A percentile compares a stretch with the other conserved stretches of the same genome.
These are phyloP conservation scores for Danaus melanippus DNA, from an alignment of 1,140 invertebrate genomes.

Conservation along the genomic window DNA sequence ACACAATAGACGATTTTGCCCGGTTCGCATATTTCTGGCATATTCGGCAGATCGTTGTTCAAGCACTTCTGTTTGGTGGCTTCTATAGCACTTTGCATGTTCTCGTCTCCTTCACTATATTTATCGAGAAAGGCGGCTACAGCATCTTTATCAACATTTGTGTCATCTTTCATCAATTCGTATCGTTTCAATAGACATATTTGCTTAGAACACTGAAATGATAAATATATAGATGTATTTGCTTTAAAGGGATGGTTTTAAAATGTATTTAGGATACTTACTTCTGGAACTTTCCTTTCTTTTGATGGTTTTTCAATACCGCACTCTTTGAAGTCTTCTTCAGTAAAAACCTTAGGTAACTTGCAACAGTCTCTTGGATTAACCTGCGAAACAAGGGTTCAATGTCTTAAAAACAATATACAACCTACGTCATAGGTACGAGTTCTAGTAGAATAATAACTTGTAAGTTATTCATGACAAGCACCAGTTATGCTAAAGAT, in stretches of 20 bases:
- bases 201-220: slow-evolving; percentile 45
- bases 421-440: too few relatives aligned
- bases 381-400: slow-evolving; percentile 20
- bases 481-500: too few relatives aligned
- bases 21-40: slow-evolving; percentile 36
- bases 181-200: slow-evolving; percentile 41
- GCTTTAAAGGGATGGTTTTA: slow-evolving; percentile 30
- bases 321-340: slow-evolving; percentile 42
- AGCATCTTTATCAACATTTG: slow-evolving; percentile 32
- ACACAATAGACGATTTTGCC: slow-evolving; percentile 41
- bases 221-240: slow-evolving; percentile 17
- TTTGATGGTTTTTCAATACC: slow-evolving; percentile 31
- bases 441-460: slow-evolving; percentile 4
- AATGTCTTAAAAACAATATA: not conserved
- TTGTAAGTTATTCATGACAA: not conserved
- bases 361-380: slow-evolving; percentile 47
- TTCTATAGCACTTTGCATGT: slow-evolving; percentile 31
- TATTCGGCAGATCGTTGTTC: slow-evolving; percentile 30
- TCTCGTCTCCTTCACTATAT: slow-evolving; percentile 27
- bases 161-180: slow-evolving; percentile 36
- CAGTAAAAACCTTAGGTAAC: slow-evolving; percentile 35
- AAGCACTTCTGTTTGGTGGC: slow-evolving; percentile 39
- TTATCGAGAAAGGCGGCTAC: slow-evolving; percentile 32
- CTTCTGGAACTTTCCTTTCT: not conserved
- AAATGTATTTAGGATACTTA: not conserved